Percentiles rank a stretch among this genome's conserved stretches.
These are phyloP conservation scores for Trilocha varians DNA, from an alignment of 2,888 invertebrate genomes.

Conservation along the genomic window DNA sequence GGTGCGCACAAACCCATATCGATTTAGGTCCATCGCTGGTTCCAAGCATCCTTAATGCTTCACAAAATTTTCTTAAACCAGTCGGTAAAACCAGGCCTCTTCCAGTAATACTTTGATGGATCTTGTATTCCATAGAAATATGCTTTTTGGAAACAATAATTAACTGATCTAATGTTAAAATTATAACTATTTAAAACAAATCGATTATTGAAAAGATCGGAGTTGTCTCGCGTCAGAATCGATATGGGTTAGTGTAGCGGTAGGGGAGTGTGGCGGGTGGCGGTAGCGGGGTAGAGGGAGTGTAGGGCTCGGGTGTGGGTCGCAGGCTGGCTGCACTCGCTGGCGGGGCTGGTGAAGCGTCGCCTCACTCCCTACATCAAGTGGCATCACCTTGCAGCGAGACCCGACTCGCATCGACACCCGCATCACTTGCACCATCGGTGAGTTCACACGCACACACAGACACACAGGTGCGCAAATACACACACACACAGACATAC, in stretches of 20 bases:
- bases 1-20: constrained; percentile 19
- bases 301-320: constrained; percentile 18
- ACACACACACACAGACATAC: too few relatives aligned
- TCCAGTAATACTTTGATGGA: too few relatives aligned
- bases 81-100: too few relatives aligned
- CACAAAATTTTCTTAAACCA: too few relatives aligned
- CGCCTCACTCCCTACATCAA: constrained; percentile 88
- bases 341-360: constrained; percentile 82
- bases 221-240: constrained; percentile 1
- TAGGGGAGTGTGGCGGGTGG: constrained; percentile 14
- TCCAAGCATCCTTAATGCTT: too few relatives aligned
- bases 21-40: not conserved
- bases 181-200: constrained; percentile 3
- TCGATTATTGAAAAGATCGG: too few relatives aligned
- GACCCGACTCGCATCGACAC: constrained; percentile 29
- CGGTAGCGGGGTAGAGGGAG: constrained; percentile 14
- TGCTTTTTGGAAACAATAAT: too few relatives aligned
- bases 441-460: constrained; percentile 28
- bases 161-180: too few relatives aligned
- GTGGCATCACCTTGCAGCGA: constrained; percentile 77
- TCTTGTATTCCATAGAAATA: too few relatives aligned
- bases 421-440: constrained; percentile 32
- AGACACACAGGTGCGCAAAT: too few relatives aligned
- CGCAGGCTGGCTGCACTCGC: constrained; percentile 78
- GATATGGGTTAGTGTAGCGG: constrained; percentile 13